Percentiles rank a stretch among this genome's conserved stretches.
These are phyloP conservation scores for Hypselothyrea guttata DNA, from an alignment of 2,888 invertebrate species.

Conservation along the genomic window DNA sequence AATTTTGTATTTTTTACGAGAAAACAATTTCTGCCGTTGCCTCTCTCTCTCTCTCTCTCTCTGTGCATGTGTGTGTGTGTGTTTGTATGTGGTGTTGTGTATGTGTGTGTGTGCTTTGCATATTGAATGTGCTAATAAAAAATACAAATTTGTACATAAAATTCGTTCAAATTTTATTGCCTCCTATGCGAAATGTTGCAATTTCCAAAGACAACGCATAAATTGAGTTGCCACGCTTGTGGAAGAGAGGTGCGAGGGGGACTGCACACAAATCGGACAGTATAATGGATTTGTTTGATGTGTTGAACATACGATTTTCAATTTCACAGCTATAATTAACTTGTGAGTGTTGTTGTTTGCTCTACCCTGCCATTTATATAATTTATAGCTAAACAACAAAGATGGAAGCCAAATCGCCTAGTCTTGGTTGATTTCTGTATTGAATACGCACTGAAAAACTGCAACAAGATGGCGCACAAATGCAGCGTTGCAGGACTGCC, in stretches of 20 bases:
- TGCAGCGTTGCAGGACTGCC: too few relatives aligned
- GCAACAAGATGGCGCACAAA: too few relatives aligned
- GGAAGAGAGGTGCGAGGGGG: too few relatives aligned
- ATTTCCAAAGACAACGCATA: slow-evolving; percentile 33
- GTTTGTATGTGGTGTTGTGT: slow-evolving; percentile 16
- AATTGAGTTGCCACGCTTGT: slow-evolving; percentile 22
- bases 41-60: slow-evolving; percentile 1
- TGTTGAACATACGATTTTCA: too few relatives aligned
- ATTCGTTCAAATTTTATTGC: slow-evolving; percentile 67
- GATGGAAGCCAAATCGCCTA: too few relatives aligned
- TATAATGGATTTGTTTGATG: too few relatives aligned
- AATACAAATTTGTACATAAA: slow-evolving; percentile 70
- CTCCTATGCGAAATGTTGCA: slow-evolving; percentile 29
- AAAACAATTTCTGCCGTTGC: slow-evolving; percentile 56
- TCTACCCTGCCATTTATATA: too few relatives aligned
- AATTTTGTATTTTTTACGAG: slow-evolving; percentile 56
- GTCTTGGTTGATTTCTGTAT: too few relatives aligned
- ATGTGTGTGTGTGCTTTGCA: slow-evolving; percentile 43
- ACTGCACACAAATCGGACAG: slow-evolving; percentile 19
- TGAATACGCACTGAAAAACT: too few relatives aligned
- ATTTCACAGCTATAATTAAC: not conserved
- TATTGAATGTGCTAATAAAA: slow-evolving; percentile 71
- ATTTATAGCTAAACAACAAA: too few relatives aligned
- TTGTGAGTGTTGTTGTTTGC: too few relatives aligned
- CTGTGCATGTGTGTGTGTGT: not conserved